Evolutionary conservation across 2,113 vertebrate species (phyloP).

Genomic region (Arothron firmamentum): DNA sequence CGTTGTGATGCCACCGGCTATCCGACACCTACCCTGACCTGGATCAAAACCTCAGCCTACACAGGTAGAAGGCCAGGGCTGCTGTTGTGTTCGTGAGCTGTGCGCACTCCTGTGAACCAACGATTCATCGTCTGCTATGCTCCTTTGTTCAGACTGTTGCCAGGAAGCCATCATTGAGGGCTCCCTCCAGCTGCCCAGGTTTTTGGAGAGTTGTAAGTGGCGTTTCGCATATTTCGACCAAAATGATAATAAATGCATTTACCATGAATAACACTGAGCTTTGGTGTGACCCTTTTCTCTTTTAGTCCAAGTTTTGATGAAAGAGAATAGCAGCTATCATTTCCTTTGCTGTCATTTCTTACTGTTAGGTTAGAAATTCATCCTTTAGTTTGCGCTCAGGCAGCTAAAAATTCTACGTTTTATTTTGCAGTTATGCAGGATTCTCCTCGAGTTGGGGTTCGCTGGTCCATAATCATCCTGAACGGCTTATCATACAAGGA

Average conservation of each 20-base stretch:
- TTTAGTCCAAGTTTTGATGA: too few species aligned
- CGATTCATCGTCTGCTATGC: not conserved
- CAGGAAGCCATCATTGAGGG: conserved; percentile 31
- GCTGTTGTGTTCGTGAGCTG: not conserved
- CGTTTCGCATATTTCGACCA: not conserved
- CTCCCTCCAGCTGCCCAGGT: conserved; percentile 57
- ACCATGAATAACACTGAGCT: too few species aligned
- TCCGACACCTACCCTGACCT: conserved; percentile 84
- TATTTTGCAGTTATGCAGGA: conserved; percentile 83
- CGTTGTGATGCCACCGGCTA: conserved; percentile 86
- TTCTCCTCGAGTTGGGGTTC: conserved; percentile 83
- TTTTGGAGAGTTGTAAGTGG: conserved; percentile 66
- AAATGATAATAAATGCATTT: too few species aligned
- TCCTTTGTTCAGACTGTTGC: conserved; percentile 62
- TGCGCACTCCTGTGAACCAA: not conserved
- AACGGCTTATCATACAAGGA: conserved; percentile 86
- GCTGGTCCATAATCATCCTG: conserved; percentile 90
- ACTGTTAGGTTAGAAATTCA: too few species aligned
- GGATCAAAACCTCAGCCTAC: conserved; percentile 78
- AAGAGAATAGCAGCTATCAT: not conserved
- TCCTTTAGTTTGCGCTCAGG: too few species aligned
- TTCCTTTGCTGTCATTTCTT: not conserved
- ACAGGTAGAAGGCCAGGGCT: conserved; percentile 67
- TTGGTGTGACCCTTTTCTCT: too few species aligned
- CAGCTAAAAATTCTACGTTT: conserved; percentile 4